phyloP scores from a whole-genome alignment of 2,797 vertebrate genomes.

The Cuculus canorus region DNA sequence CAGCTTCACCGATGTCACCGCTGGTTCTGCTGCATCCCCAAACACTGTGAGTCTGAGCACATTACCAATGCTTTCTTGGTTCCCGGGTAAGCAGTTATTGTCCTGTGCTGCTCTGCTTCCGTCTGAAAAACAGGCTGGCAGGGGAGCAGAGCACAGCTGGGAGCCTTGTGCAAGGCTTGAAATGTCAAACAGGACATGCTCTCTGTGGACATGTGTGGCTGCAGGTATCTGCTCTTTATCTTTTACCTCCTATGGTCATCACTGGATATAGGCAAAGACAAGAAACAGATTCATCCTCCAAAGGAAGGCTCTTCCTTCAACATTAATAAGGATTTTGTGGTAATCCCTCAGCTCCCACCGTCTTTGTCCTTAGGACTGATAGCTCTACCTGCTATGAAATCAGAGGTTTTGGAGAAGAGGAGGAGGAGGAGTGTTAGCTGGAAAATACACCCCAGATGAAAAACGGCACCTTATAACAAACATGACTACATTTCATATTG shows the following conservation, averaged over 20 bases:
- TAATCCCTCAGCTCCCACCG: background rate
- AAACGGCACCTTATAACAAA: background rate
- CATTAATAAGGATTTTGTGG: background rate
- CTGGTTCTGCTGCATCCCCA: background rate
- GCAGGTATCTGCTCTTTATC: background rate
- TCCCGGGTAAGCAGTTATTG: background rate
- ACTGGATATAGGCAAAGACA: background rate
- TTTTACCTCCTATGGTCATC: background rate
- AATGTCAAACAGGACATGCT: background rate
- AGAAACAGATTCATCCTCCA: background rate
- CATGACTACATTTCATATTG: background rate
- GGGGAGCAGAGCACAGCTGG: fast-evolving
- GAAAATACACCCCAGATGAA: background rate
- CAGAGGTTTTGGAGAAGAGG: background rate
- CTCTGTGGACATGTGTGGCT: fast-evolving
- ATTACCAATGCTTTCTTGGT: background rate
- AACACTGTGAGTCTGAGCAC: background rate
- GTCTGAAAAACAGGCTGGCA: background rate
- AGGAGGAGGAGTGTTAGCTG: background rate
- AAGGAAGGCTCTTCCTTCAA: background rate
- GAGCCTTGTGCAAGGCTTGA: background rate
- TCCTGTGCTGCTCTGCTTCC: background rate
- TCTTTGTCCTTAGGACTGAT: background rate
- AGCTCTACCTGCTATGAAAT: background rate
- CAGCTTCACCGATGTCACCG: background rate